Percentiles rank a stretch among this genome's conserved stretches.
phyloP scores from a whole-genome alignment of 1,140 invertebrate genomes.

The Diachasmimorpha longicaudata region DNA sequence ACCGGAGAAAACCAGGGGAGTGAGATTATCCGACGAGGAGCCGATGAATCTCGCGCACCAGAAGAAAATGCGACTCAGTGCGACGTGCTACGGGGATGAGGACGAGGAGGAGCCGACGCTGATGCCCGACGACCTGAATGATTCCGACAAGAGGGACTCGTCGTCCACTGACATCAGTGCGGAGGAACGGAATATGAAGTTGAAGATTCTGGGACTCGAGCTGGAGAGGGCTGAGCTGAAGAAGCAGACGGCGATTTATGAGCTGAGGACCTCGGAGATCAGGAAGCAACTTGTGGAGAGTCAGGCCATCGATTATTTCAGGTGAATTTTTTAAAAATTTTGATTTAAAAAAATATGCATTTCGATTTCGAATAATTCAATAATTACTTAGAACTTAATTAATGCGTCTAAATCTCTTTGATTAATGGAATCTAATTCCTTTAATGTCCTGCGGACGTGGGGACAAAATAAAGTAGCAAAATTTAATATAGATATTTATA shows the following conservation, averaged over 20 bases:
- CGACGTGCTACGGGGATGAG: neutral
- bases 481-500: neutral
- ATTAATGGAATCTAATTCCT: too few species aligned
- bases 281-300: constrained; percentile 34
- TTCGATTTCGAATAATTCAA: too few species aligned
- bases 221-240: constrained; percentile 38
- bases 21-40: constrained; percentile 13
- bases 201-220: constrained; percentile 35
- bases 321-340: constrained; percentile 15
- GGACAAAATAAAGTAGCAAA: too few species aligned
- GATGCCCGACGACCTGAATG: constrained; percentile 26
- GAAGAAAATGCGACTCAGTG: neutral
- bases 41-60: constrained; percentile 29
- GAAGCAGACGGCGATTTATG: constrained; percentile 38
- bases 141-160: constrained; percentile 16
- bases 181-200: constrained; percentile 39
- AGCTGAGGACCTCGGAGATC: constrained; percentile 39
- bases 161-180: constrained; percentile 3
- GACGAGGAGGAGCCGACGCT: neutral
- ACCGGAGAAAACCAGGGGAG: constrained; percentile 15
- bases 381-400: too few species aligned
- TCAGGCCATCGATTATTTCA: constrained; percentile 36
- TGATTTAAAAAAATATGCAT: too few species aligned
- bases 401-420: too few species aligned
- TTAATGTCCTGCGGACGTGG: too few species aligned